Evolutionary conservation across 2,113 vertebrate species (phyloP).

Genomic region (Bungarus multicinctus): DNA sequence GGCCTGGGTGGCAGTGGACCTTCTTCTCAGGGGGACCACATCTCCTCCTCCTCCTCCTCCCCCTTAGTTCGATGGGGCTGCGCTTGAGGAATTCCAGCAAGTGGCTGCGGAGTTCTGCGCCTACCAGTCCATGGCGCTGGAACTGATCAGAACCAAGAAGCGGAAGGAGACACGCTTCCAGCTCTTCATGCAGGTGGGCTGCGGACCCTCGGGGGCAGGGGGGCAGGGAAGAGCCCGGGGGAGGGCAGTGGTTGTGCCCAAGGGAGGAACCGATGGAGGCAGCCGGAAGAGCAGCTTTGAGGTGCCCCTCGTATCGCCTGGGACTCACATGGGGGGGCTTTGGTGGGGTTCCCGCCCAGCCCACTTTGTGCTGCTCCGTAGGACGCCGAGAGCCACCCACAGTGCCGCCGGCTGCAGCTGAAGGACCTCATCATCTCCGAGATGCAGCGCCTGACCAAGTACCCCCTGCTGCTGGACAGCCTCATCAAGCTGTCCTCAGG

Average conservation of each 20-base stretch:
- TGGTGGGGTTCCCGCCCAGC: not conserved
- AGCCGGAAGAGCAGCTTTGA: not conserved
- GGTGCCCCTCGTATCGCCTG: not conserved
- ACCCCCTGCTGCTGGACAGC: slow-evolving; percentile 89
- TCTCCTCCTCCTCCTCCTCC: no score
- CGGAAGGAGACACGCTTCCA: slow-evolving; percentile 90
- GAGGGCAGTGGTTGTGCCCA: rapidly evolving
- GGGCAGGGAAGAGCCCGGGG: no score
- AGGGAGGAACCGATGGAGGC: not conserved
- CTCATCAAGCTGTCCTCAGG: slow-evolving; percentile 87
- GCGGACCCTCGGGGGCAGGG: not conserved
- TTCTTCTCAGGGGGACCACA: no score
- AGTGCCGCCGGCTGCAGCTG: slow-evolving; percentile 91
- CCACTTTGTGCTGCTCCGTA: not conserved
- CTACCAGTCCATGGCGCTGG: slow-evolving; percentile 84
- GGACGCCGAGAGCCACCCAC: slow-evolving; percentile 84
- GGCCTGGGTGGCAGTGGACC: no score
- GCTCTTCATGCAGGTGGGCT: slow-evolving; percentile 75
- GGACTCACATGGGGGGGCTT: not conserved
- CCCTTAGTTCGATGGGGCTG: slow-evolving; percentile 82
- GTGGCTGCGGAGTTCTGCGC: slow-evolving; percentile 86
- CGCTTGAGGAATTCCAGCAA: slow-evolving; percentile 85
- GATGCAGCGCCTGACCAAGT: slow-evolving; percentile 95
- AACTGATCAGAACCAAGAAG: slow-evolving; percentile 90
- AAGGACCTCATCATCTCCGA: slow-evolving; percentile 90